Percentiles rank a stretch among this genome's conserved stretches.
phyloP scores from a whole-genome alignment of 2,797 vertebrate genomes.

The Amblyraja radiata region DNA sequence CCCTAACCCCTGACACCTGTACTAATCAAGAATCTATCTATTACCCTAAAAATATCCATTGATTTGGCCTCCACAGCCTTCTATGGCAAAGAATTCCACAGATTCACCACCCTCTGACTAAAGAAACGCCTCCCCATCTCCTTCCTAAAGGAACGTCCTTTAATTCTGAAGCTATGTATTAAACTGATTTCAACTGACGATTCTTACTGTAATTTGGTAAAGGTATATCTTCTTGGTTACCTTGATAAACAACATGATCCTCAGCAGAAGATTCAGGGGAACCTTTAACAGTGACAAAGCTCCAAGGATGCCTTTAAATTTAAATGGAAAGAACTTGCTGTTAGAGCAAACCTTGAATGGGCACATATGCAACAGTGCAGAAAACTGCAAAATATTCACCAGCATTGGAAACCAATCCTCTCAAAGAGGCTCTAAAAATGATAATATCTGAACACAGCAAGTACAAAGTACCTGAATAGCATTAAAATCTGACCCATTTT shows the following conservation, averaged over 20 bases:
- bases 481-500: background rate
- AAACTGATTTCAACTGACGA: too few relatives aligned
- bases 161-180: too few relatives aligned
- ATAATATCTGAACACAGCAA: background rate
- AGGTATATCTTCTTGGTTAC: constrained; percentile 51
- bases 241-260: constrained; percentile 81
- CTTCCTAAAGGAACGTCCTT: too few relatives aligned
- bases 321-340: constrained; percentile 47
- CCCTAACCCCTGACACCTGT: too few relatives aligned
- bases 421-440: background rate
- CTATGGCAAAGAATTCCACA: too few relatives aligned
- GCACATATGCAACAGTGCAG: constrained; percentile 41
- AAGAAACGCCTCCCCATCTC: too few relatives aligned
- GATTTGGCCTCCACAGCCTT: too few relatives aligned
- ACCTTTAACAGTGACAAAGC: constrained; percentile 82
- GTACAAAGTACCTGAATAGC: background rate
- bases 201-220: too few relatives aligned
- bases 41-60: too few relatives aligned
- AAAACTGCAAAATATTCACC: background rate
- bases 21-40: too few relatives aligned
- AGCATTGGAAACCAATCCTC: background rate
- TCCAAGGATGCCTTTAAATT: constrained; percentile 81
- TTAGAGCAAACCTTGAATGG: constrained; percentile 47
- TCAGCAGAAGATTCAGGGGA: constrained; percentile 70
- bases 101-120: too few relatives aligned